Conservation (phyloP, 2,113 vertebrate species). For the Neomonachus schauinslandi region DNA sequence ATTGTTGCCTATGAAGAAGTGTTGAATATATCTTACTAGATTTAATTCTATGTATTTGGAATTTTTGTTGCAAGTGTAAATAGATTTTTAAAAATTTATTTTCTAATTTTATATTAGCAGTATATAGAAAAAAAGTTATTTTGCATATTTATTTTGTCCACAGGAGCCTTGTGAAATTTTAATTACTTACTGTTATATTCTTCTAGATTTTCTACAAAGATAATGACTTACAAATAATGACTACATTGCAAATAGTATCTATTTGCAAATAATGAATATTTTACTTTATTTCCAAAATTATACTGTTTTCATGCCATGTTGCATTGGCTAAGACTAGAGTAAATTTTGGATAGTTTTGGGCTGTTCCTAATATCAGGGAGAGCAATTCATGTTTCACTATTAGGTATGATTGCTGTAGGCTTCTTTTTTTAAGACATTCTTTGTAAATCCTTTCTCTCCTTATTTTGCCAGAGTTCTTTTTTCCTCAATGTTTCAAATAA, state of each 20-base stretch:
- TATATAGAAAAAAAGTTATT: not conserved
- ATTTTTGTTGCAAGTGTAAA: not conserved
- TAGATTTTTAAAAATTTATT: not conserved
- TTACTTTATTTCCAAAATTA: not conserved
- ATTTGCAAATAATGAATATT: not conserved
- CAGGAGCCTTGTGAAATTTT: not conserved
- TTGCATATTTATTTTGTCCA: not conserved
- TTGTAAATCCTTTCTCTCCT: not conserved
- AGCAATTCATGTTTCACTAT: not conserved
- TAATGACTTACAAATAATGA: not conserved
- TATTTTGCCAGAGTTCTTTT: not conserved
- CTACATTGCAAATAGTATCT: not conserved
- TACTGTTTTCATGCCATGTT: not conserved
- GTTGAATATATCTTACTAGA: not conserved
- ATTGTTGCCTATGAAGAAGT: not conserved
- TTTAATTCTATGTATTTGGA: not conserved
- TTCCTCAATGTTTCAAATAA: not conserved
- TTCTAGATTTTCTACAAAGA: not conserved
- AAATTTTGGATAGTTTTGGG: not conserved
- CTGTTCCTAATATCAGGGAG: not conserved
- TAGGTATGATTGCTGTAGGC: not conserved
- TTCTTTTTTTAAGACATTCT: not conserved
- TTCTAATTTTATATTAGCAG: not conserved
- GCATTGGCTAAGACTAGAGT: not conserved
- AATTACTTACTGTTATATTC: not conserved